Evolutionary conservation across 1,140 invertebrate genomes (phyloP), one percentile per base, ranked within the genome.

Genomic region (Globodera ellingtonae): DNA sequence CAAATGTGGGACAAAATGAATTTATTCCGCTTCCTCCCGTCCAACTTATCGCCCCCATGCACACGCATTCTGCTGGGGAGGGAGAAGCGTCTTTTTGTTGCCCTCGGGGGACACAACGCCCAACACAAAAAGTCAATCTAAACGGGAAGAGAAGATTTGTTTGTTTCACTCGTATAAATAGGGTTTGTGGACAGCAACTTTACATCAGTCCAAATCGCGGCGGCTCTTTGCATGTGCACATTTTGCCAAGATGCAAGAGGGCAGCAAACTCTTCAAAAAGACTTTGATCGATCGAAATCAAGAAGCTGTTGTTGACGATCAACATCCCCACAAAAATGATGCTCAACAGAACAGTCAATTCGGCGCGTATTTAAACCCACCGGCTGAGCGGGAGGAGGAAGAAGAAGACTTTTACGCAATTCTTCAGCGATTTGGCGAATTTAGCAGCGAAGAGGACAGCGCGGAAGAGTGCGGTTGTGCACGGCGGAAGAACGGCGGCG

Each of bases 331-430:
- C 10, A 10, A 62, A 62, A 62, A 18, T 18, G 56, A 62, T 18
- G 56, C 6, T 59, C 56, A 59, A 59, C 56, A 59, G 18, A 10
- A 15, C 5, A 59, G 18, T 18, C 56, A 59, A 15, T 59, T 59
- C 18, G 56, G 18, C 18, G 5, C 56, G 3, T 62, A 62, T 62
- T 18, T 62, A 15, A 62, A 62, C 18, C 56, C 56, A n/a, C 15
- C 13, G 35, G 67, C n/a, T 24, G 24, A 70, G 7, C 24, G 67
- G 67, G 35, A 78, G 66, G 76, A 66, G 13, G 76, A 78, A 21
- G 76, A 78, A 66, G 59, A 67, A 9, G 66, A 78, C 71, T 78
- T 78, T 71, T 78, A 78, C 66, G 76, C 67, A 78, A n/a, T 70
- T 44, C 46, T 78, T 24, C 67, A 70, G 35, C 67, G 35, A 18